Evolutionary conservation across 2,797 vertebrate genomes (phyloP), one percentile per base, ranked within the genome.

Genomic region (Dermochelys coriacea): DNA sequence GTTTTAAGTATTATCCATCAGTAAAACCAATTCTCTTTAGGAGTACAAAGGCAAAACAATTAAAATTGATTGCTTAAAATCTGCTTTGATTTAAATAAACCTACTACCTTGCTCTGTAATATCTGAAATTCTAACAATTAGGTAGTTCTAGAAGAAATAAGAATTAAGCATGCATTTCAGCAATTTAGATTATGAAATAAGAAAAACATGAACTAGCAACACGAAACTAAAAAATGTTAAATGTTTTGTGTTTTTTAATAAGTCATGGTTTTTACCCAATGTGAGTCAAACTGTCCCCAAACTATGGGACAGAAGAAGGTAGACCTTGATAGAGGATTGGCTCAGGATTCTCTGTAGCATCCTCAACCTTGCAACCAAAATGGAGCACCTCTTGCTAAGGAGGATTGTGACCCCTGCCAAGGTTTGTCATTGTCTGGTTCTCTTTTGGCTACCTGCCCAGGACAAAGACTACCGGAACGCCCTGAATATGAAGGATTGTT

Each of bases 81-180:
- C 68, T 10, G 4, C 77, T 86, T 81, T 80, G 55, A 93, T 52
- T 57, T 1, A 1, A 51, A 52, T 61, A 90, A 1, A 96, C 74
- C 83, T 83, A 86, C 52, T 41, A 91, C 83, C 93, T 59, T 77
- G 57, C 79, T 80, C 75, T 96, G 51, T 80, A 75, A 80, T 3
- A 49, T 31, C 45, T 82, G 52, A 88, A 59, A 59, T 3, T 1
- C 12, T 81, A 86, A 84, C 14, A 49, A 86, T 52, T 83, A 84
- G 85, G 25, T 78, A 29, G 57, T 15, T 59, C 45, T 68, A 80
- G 59, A 85, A 94, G 23, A n/a, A 34, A 2, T 34, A 87, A 49
- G 52, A 85, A 4, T 0, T 25, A 49, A 3, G 19, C 29, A 78
- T n/a, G 64, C 51, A 25, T 93, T 80, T 61, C 93, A 87, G 12